These are phyloP conservation scores for Spermophilus dauricus DNA, from an alignment of 2,113 vertebrate genomes.

Conservation along the genomic window DNA sequence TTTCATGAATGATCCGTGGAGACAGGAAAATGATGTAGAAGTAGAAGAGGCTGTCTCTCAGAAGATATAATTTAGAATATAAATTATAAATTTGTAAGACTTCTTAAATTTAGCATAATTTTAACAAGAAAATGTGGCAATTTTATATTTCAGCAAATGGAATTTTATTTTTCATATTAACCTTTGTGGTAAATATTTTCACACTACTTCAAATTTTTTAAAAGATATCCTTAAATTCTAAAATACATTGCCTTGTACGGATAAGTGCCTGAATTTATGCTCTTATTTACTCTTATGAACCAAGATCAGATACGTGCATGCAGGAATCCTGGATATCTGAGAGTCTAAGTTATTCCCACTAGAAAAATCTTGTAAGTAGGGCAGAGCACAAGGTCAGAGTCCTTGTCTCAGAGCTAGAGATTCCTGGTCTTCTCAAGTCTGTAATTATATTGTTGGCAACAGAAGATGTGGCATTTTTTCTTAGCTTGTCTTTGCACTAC, in stretches of 20 bases:
- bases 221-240: neutral
- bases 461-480: neutral
- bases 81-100: neutral
- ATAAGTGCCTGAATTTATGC: neutral
- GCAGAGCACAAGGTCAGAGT: neutral
- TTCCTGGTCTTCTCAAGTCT: neutral
- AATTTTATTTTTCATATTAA: neutral
- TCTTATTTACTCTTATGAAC: neutral
- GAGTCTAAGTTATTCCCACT: too few species aligned
- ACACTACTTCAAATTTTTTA: neutral
- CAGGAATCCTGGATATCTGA: too few species aligned
- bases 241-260: neutral
- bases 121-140: constrained; percentile 1
- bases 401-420: neutral
- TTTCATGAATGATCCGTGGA: neutral
- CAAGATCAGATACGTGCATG: neutral
- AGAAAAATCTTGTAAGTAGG: too few species aligned
- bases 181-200: neutral
- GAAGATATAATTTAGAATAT: neutral
- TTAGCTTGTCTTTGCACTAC: neutral
- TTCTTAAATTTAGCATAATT: neutral
- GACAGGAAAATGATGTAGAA: neutral
- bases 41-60: neutral
- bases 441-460: neutral
- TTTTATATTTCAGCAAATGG: neutral